These are phyloP conservation scores for Zeugodacus cucurbitae DNA, from an alignment of 1,140 invertebrate genomes.

Conservation along the genomic window DNA sequence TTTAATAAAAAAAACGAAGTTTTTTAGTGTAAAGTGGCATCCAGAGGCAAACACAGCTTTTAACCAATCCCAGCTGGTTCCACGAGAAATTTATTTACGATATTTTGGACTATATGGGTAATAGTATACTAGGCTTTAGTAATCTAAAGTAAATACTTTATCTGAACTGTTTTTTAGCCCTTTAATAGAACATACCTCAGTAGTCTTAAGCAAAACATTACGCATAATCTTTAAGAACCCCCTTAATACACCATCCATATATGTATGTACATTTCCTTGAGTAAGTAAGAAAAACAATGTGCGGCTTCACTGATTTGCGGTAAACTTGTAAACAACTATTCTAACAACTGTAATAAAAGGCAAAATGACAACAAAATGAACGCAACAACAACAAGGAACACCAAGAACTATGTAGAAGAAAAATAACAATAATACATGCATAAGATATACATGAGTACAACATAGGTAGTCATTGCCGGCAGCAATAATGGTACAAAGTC, in stretches of 20 bases:
- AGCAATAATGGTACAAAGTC: slow-evolving; percentile 12
- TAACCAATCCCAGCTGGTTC: too few species aligned
- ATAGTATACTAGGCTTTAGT: too few species aligned
- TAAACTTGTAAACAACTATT: slow-evolving; percentile 36
- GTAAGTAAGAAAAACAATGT: not conserved
- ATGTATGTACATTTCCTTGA: not conserved
- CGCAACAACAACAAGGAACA: not conserved
- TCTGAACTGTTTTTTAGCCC: too few species aligned
- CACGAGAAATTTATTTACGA: too few species aligned
- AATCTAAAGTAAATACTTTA: too few species aligned
- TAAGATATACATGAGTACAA: not conserved
- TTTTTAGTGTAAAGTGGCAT: too few species aligned
- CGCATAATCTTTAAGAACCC: too few species aligned
- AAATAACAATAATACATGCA: not conserved
- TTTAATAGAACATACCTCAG: too few species aligned
- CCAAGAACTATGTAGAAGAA: not conserved
- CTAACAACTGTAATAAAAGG: slow-evolving; percentile 33
- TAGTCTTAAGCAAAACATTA: too few species aligned
- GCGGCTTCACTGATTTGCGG: slow-evolving; percentile 30
- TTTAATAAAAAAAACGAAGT: too few species aligned
- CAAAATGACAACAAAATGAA: not conserved
- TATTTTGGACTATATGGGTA: too few species aligned
- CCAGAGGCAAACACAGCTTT: too few species aligned
- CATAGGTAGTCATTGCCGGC: not conserved
- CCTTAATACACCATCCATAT: not conserved